Percentiles rank a stretch among this genome's conserved stretches.
Conservation (phyloP, 64 coral and sea anemone genomes). For the Hydrozoanthus tunicans region DNA sequence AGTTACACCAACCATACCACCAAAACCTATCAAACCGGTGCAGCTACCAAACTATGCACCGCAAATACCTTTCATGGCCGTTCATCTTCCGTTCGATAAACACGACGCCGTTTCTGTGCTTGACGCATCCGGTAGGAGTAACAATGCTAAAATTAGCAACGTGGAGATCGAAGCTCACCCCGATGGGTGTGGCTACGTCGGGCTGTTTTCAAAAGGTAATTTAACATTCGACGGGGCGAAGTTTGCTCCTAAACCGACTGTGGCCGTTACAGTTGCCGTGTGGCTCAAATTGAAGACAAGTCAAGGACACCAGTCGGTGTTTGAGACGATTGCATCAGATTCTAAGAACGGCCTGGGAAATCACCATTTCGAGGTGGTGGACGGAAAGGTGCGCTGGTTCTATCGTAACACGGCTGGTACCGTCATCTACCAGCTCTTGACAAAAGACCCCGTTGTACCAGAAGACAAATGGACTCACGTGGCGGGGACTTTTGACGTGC, state of each 20-base stretch:
- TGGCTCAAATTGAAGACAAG: conserved; percentile 74
- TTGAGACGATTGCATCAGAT: conserved; percentile 54
- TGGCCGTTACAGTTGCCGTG: conserved; percentile 74
- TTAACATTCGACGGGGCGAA: conserved; percentile 66
- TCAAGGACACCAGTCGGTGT: conserved; percentile 66
- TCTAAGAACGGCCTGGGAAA: conserved; percentile 54
- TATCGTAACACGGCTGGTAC: conserved; percentile 37
- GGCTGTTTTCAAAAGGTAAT: conserved; percentile 67
- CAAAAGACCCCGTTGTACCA: conserved; percentile 36
- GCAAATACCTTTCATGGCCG: neutral
- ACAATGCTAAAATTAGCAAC: conserved; percentile 66
- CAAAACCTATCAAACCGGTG: conserved; percentile 1
- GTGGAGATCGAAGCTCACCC: conserved; percentile 48
- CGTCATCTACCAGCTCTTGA: conserved; percentile 56
- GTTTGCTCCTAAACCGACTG: conserved; percentile 68
- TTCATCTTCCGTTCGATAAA: conserved; percentile 73
- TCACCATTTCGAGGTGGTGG: conserved; percentile 73
- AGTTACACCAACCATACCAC: neutral
- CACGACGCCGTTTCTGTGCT: conserved; percentile 47
- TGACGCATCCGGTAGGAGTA: conserved; percentile 62
- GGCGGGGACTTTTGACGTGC: conserved; percentile 71
- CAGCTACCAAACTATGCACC: conserved; percentile 47
- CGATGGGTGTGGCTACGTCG: conserved; percentile 75
- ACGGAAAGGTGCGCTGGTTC: conserved; percentile 78
- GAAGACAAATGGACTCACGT: conserved; percentile 78